A percentile compares a stretch with the other conserved stretches of the same genome.
These are phyloP conservation scores for cattle (Bos taurus) DNA, from an alignment of 2,113 vertebrate genomes.

Conservation along the genomic window ARS-UCD2.0 NC_037354.1:16316501-16317000, in stretches of 20 bases:
- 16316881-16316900: not conserved
- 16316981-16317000: not conserved
- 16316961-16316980: not conserved
- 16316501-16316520: not conserved
- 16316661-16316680: rapidly evolving
- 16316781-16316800: not conserved
- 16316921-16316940: not conserved
- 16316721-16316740: not conserved
- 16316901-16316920: not conserved
- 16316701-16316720: not conserved
- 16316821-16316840: not conserved
- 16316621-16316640: no score
- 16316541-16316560: not conserved
- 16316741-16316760: not conserved
- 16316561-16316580: not conserved
- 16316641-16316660: rapidly evolving
- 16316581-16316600: not conserved
- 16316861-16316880: no score
- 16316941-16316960: not conserved
- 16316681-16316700: no score
- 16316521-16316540: not conserved
- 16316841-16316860: not conserved
- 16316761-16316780: not conserved
- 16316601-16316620: not conserved
- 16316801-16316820: not conserved